A percentile compares a stretch with the other conserved stretches of the same genome.
Conservation (phyloP, 2,113 vertebrate species). For the Colossoma macropomum region DNA sequence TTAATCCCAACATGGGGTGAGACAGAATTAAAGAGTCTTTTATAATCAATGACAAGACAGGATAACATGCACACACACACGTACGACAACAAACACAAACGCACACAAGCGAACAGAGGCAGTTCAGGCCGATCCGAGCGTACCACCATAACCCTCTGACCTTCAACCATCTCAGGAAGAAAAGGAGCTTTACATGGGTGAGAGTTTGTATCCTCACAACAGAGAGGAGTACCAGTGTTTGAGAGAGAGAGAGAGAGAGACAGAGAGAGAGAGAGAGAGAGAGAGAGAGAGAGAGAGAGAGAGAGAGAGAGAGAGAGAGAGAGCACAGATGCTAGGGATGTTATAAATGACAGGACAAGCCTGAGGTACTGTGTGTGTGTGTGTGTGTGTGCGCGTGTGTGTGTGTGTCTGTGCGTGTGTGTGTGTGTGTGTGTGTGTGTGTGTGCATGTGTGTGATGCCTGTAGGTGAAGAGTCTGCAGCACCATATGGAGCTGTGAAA, state of each 20-base stretch:
- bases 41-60: conserved; percentile 98
- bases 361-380: conserved; percentile 89
- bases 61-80: conserved; percentile 66
- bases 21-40: conserved; percentile 98
- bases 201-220: conserved; percentile 14
- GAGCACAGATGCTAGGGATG: conserved; percentile 91
- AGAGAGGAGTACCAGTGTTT: conserved; percentile 62
- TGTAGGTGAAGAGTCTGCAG: conserved; percentile 99
- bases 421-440: background rate
- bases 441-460: conserved; percentile 78
- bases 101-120: background rate
- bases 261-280: conserved; percentile 59
- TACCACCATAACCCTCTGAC: conserved; percentile 5
- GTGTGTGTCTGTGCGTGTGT: conserved; percentile 1
- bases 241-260: background rate
- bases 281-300: conserved; percentile 7
- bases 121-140: background rate
- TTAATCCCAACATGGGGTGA: conserved; percentile 99
- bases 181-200: conserved; percentile 18
- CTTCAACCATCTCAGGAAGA: conserved; percentile 38
- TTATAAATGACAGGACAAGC: conserved; percentile 96
- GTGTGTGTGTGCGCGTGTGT: conserved; percentile 66
- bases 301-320: conserved; percentile 55
- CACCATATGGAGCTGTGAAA: conserved; percentile 98
- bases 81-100: conserved; percentile 65